A percentile compares a stretch with the other conserved stretches of the same genome.
Evolutionary conservation across 2,113 vertebrate genomes (phyloP).

Genomic region (Colistium nudipinnis): DNA sequence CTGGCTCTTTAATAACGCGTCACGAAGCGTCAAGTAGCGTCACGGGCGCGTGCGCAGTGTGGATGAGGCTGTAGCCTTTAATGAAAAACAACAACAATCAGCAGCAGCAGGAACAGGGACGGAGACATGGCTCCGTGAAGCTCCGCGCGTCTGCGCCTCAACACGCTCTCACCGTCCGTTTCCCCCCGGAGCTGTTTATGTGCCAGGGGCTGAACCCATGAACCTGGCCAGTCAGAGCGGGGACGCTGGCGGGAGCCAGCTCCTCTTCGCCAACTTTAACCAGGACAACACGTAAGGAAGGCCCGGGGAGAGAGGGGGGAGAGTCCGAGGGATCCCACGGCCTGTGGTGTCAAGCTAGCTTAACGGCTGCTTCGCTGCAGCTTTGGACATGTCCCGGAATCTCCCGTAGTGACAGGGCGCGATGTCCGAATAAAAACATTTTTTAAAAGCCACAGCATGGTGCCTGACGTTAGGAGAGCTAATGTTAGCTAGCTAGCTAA

Average conservation of each 20-base stretch:
- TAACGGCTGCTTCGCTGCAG: conserved; percentile 28
- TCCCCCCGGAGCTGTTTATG: conserved; percentile 50
- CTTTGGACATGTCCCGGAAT: neutral
- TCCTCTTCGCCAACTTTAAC: conserved; percentile 99
- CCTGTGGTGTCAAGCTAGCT: conserved; percentile 51
- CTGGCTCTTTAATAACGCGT: conserved; percentile 65
- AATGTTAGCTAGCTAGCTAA: neutral
- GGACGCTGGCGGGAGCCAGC: conserved; percentile 93
- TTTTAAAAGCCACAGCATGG: no score
- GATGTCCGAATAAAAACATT: neutral
- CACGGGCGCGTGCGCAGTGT: conserved; percentile 70
- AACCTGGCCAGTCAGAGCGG: conserved; percentile 96
- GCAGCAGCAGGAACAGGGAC: conserved; percentile 32
- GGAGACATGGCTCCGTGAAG: conserved; percentile 64
- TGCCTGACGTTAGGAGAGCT: neutral
- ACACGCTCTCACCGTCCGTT: conserved; percentile 21
- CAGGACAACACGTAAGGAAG: conserved; percentile 97
- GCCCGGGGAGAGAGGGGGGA: conserved; percentile 54
- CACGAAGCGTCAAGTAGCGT: conserved; percentile 31
- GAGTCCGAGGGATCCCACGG: conserved; percentile 41
- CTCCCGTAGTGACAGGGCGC: neutral
- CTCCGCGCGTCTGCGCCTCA: neutral
- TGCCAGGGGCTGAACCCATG: conserved; percentile 85
- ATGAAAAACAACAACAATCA: conserved; percentile 84
- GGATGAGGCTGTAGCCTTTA: conserved; percentile 47